These are phyloP conservation scores for Pseudorhiza aurosa DNA, from an alignment of 30 jellyfish, hydroid and myxozoan genomes.

Conservation along the genomic window DNA sequence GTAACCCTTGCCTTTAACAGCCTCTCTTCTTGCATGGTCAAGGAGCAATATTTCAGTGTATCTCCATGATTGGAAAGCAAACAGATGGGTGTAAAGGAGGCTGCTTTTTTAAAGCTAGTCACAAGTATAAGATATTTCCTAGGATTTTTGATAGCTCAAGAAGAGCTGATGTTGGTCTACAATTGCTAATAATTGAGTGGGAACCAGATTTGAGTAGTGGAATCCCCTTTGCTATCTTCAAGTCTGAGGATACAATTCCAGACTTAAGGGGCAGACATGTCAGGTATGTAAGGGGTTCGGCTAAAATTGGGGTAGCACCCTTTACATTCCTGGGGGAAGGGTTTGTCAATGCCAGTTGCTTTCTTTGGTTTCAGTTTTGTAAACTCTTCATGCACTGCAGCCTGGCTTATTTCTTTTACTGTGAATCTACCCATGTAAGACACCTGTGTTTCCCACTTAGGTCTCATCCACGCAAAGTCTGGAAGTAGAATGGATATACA, in stretches of 20 bases:
- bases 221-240: slow-evolving; percentile 41
- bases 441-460: no score
- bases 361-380: slow-evolving; percentile 8
- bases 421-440: not conserved
- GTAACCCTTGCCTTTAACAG: slow-evolving; percentile 41
- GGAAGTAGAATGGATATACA: slow-evolving; percentile 1
- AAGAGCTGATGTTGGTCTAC: slow-evolving; percentile 50
- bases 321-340: slow-evolving; percentile 26
- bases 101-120: not conserved
- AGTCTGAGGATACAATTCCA: slow-evolving; percentile 18
- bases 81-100: slow-evolving; percentile 27
- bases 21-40: slow-evolving; percentile 40
- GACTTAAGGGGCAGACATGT: not conserved
- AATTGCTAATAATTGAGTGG: not conserved
- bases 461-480: slow-evolving; percentile 11
- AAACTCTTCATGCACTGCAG: slow-evolving; percentile 20
- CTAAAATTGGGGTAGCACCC: slow-evolving; percentile 12
- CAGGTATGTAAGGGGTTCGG: slow-evolving; percentile 21
- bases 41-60: slow-evolving; percentile 22
- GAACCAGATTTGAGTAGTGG: slow-evolving; percentile 25
- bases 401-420: no score
- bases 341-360: slow-evolving; percentile 28
- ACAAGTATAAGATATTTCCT: slow-evolving; percentile 5
- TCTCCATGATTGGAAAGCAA: slow-evolving; percentile 18
- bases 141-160: slow-evolving; percentile 32